Percentiles rank a stretch among this genome's conserved stretches.
phyloP scores from a whole-genome alignment of 2,113 vertebrate species.

The Sinocyclocheilus anshuiensis region DNA sequence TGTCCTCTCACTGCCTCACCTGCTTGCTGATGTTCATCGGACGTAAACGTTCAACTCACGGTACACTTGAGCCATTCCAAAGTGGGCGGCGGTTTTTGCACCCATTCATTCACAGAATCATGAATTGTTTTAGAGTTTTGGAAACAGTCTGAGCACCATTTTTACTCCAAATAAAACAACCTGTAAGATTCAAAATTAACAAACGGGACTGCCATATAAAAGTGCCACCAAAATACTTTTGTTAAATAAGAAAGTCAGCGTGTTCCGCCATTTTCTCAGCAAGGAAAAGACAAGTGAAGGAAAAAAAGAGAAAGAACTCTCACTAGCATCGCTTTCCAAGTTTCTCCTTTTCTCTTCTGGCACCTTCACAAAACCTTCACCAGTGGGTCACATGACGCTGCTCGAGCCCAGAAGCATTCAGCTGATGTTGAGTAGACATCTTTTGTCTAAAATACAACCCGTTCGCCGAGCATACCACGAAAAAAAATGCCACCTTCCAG shows the following conservation, averaged over 20 bases:
- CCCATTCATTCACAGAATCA: slow-evolving; percentile 3
- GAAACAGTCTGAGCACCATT: not conserved
- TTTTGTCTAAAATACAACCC: slow-evolving; percentile 93
- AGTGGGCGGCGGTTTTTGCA: slow-evolving; percentile 11
- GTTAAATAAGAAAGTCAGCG: slow-evolving; percentile 81
- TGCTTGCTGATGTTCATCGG: not conserved
- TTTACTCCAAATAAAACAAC: not conserved
- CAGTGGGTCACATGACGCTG: slow-evolving; percentile 88
- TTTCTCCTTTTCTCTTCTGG: slow-evolving; percentile 70
- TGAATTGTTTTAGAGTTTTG: not conserved
- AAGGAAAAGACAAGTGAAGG: slow-evolving; percentile 65
- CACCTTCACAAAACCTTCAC: slow-evolving; percentile 87
- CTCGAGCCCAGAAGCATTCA: slow-evolving; percentile 86
- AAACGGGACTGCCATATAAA: not conserved
- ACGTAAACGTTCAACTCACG: not conserved
- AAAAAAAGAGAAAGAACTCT: slow-evolving; percentile 64
- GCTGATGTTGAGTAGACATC: slow-evolving; percentile 94
- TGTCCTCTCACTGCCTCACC: slow-evolving; percentile 1
- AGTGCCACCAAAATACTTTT: slow-evolving; percentile 66
- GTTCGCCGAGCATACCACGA: slow-evolving; percentile 82
- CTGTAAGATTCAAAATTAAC: not conserved
- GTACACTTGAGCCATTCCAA: not conserved
- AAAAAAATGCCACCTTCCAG: slow-evolving; percentile 88
- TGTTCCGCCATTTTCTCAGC: slow-evolving; percentile 92
- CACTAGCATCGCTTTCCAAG: slow-evolving; percentile 79